Percentiles rank a stretch among this genome's conserved stretches.
Evolutionary conservation across 2,888 invertebrate species (phyloP).

Genomic region (Sacculina carcini): DNA sequence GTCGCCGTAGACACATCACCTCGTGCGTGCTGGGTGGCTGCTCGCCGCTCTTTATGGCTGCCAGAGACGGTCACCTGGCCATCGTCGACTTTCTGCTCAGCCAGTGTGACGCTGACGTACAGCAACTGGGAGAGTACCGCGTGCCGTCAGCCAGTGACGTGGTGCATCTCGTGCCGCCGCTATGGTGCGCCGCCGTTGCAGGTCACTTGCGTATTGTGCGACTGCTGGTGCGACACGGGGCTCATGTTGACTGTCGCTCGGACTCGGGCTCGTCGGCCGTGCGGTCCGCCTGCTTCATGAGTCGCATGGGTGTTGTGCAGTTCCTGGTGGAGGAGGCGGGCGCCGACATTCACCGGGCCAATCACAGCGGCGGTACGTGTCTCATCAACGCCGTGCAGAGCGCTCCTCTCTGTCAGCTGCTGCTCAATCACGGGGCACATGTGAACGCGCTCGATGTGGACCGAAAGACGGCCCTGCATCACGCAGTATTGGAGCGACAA

Average conservation of each 20-base stretch:
- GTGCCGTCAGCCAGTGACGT: slow-evolving; percentile 60
- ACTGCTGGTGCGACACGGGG: slow-evolving; percentile 47
- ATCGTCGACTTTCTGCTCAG: slow-evolving; percentile 60
- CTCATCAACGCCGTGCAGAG: slow-evolving; percentile 79
- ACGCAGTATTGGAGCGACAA: slow-evolving; percentile 44
- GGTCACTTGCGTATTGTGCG: slow-evolving; percentile 50
- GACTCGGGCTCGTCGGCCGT: slow-evolving; percentile 43
- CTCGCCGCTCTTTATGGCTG: slow-evolving; percentile 51
- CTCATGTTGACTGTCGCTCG: slow-evolving; percentile 57
- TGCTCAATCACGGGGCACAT: slow-evolving; percentile 42
- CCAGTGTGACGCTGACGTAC: slow-evolving; percentile 54
- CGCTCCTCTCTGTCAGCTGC: slow-evolving; percentile 47
- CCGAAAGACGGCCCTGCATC: slow-evolving; percentile 70
- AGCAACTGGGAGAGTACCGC: slow-evolving; percentile 57
- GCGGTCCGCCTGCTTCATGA: slow-evolving; percentile 77
- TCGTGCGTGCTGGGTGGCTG: slow-evolving; percentile 55
- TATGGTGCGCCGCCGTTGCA: slow-evolving; percentile 77
- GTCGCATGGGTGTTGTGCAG: slow-evolving; percentile 49
- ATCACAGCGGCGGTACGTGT: slow-evolving; percentile 77
- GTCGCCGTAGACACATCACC: no score
- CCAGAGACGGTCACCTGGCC: slow-evolving; percentile 50
- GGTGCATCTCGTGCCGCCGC: slow-evolving; percentile 54
- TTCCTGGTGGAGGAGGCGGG: slow-evolving; percentile 42
- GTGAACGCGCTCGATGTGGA: slow-evolving; percentile 70
- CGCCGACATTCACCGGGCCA: slow-evolving; percentile 55